phyloP scores from a whole-genome alignment of 2,888 invertebrate genomes.

The Tetragnatha montana region DNA sequence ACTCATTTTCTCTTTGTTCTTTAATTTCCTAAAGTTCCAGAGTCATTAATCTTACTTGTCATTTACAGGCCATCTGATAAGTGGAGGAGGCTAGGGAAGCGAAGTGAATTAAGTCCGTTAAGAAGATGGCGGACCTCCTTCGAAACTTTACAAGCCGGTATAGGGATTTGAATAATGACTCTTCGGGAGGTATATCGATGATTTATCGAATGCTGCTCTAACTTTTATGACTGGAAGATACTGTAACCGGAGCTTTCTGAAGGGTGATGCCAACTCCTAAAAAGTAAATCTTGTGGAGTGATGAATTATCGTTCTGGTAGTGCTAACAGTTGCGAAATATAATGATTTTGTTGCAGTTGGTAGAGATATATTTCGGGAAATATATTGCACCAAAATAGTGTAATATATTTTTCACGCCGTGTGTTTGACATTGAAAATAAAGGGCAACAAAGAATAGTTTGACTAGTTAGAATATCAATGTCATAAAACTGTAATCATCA shows the following conservation, averaged over 20 bases:
- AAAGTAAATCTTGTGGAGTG: not conserved
- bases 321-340: not conserved
- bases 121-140: not conserved
- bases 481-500: no score
- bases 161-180: not conserved
- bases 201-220: not conserved
- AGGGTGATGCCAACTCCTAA: not conserved
- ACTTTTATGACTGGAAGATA: not conserved
- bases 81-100: not conserved
- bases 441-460: no score
- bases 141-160: not conserved
- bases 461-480: no score
- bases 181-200: not conserved
- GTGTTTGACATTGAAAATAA: no score
- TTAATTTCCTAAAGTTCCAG: slow-evolving; percentile 60
- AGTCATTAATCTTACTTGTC: slow-evolving; percentile 62
- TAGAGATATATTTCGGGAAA: no score
- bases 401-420: no score
- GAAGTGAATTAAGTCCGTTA: slow-evolving; percentile 16
- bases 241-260: not conserved
- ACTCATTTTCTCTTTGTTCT: slow-evolving; percentile 67
- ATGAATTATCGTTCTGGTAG: not conserved
- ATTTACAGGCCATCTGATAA: slow-evolving; percentile 61
- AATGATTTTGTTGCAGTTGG: not conserved
- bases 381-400: no score